Percentiles rank a stretch among this genome's conserved stretches.
Evolutionary conservation across 2,888 invertebrate genomes (phyloP).

Genomic region (Tinea trinotella): DNA sequence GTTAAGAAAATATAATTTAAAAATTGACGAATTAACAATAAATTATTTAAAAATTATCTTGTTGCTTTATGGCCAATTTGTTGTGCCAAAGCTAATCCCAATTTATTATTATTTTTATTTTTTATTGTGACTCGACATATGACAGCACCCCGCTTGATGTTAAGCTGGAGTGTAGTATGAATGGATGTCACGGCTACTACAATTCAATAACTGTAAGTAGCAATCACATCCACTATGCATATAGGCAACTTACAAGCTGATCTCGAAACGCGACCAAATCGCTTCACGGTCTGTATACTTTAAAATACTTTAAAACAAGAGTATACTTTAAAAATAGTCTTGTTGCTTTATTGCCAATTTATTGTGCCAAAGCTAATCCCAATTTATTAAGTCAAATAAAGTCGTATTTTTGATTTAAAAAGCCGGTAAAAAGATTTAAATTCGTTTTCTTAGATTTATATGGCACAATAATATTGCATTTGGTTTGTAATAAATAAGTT

Average conservation of each 20-base stretch:
- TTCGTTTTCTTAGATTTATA: not conserved
- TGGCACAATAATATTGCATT: not conserved
- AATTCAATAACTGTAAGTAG: too few species aligned
- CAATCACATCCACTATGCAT: too few species aligned
- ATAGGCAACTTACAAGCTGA: too few species aligned
- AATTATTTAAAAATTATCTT: not conserved
- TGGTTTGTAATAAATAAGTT: not conserved
- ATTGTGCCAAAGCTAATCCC: not conserved
- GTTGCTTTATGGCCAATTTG: not conserved
- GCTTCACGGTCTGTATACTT: too few species aligned
- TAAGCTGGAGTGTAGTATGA: too few species aligned
- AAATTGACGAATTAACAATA: not conserved
- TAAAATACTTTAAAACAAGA: too few species aligned
- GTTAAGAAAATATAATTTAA: not conserved
- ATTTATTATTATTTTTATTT: too few species aligned
- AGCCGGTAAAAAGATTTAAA: not conserved
- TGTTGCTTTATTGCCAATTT: not conserved
- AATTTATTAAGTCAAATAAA: not conserved
- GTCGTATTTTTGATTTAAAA: not conserved
- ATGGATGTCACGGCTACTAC: too few species aligned
- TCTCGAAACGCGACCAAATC: too few species aligned
- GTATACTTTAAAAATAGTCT: too few species aligned
- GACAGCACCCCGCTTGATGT: too few species aligned
- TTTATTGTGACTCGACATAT: too few species aligned
- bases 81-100: not conserved